phyloP scores from a whole-genome alignment of 2,113 vertebrate genomes.

The Epinephelus fuscoguttatus region DNA sequence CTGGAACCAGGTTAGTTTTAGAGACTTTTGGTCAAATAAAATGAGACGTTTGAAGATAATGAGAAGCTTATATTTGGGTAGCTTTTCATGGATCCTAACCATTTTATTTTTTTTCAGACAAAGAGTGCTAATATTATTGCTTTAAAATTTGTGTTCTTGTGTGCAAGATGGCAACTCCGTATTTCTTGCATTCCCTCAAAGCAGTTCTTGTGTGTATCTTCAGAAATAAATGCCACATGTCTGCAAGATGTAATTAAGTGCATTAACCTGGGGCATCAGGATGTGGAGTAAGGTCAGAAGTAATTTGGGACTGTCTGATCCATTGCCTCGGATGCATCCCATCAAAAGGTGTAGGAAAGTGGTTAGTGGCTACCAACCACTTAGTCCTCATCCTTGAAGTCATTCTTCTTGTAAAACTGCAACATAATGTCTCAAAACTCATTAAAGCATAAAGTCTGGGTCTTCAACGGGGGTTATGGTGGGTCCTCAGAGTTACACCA shows the following conservation, averaged over 20 bases:
- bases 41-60: background rate
- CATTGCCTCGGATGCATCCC: background rate
- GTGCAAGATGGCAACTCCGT: background rate
- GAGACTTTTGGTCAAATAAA: background rate
- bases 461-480: too few relatives aligned
- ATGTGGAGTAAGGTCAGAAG: background rate
- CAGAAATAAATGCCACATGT: too few relatives aligned
- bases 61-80: background rate
- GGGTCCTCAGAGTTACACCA: too few relatives aligned
- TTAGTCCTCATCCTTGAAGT: background rate
- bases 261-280: background rate
- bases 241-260: background rate
- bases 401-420: background rate
- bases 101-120: background rate
- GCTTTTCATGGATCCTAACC: background rate
- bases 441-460: too few relatives aligned
- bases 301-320: background rate
- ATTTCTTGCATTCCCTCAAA: background rate
- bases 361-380: background rate
- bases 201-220: background rate
- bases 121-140: background rate
- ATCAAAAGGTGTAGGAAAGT: background rate
- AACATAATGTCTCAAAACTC: background rate
- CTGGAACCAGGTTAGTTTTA: background rate
- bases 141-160: background rate